Base-by-base conservation (phyloP, 2,113 vertebrate species). In the Herpailurus yagouaroundi region DNA sequence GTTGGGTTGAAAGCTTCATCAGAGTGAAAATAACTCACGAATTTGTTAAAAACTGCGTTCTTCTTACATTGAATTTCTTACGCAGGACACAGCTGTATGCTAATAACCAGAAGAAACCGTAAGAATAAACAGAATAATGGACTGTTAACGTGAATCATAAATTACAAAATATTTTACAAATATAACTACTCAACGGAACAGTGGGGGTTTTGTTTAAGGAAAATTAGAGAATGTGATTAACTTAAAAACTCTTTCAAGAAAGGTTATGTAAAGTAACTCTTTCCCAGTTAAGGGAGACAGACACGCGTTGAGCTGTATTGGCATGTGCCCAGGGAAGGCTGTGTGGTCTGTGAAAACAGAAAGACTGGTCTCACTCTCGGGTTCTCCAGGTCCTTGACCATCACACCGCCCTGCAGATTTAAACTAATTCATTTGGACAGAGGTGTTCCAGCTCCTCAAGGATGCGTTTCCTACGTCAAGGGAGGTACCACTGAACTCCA, bases 81-180 rank as follows among this genome's bases (percentile, higher is more conserved):
- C 2, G 18, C 5, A 52, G 91, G 69, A 64, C 55, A 84, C 0
- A 73, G 48, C 27, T 45, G 1, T 45, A 66, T 23, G 77, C 15
- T 57, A 91, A 38, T 33, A 69, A 91, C 31, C 29, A 38, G 63
- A 57, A 76, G 48, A 95, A 95, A 60, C 10, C 38, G 7, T 33
- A n/a, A 74, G 48, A 93, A 85, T 89, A 97, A 87, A 66, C 12
- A 76, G n/a, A 77, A 57, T 33, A 52, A 50, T 21, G 6, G 8
- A 55, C 36, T 64, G 66, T 48, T 93, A 33, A 74, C 31, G 31
- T 74, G 23, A 13, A 87, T 93, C 29, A 86, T 76, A 91, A 89
- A 95, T 89, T 68, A 82, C 3, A 90, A 64, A 94, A 21, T 86
- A 73, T 48, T 80, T 93, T 60, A 89, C 4, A 76, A 91, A 63